phyloP scores from a whole-genome alignment of 2,888 invertebrate genomes.

The Amiota minor region DNA sequence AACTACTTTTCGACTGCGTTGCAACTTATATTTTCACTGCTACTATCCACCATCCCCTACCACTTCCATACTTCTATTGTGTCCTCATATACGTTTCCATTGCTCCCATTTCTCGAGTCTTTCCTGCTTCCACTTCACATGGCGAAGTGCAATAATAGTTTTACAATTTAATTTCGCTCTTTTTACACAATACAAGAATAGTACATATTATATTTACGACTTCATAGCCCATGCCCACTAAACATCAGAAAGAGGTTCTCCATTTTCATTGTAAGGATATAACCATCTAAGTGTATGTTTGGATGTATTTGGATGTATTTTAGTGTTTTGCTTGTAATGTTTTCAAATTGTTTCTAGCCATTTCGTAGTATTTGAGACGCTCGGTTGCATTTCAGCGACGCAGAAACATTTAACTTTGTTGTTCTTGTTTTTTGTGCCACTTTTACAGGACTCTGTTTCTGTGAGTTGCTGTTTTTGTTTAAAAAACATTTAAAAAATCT shows the following conservation, averaged over 20 bases:
- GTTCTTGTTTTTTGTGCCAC: neutral
- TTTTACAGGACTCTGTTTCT: neutral
- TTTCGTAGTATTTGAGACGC: slow-evolving; percentile 63
- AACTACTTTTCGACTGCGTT: too few species aligned
- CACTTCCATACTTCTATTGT: too few species aligned
- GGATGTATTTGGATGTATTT: slow-evolving; percentile 46
- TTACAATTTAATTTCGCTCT: slow-evolving; percentile 61
- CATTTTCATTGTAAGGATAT: too few species aligned
- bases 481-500: slow-evolving; percentile 4
- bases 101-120: too few species aligned
- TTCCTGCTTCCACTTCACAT: slow-evolving; percentile 36
- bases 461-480: neutral
- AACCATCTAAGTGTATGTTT: neutral
- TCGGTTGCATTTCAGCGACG: slow-evolving; percentile 62
- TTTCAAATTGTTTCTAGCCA: slow-evolving; percentile 66
- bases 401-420: slow-evolving; percentile 63
- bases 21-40: too few species aligned
- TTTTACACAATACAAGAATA: slow-evolving; percentile 32
- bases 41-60: too few species aligned
- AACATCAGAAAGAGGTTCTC: too few species aligned
- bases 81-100: too few species aligned
- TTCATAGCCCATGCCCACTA: too few species aligned
- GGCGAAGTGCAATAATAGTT: slow-evolving; percentile 57
- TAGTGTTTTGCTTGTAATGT: slow-evolving; percentile 51
- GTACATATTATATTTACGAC: neutral